Base-by-base conservation (phyloP, 2,113 vertebrate species). In the Hiodon tergisus region DNA sequence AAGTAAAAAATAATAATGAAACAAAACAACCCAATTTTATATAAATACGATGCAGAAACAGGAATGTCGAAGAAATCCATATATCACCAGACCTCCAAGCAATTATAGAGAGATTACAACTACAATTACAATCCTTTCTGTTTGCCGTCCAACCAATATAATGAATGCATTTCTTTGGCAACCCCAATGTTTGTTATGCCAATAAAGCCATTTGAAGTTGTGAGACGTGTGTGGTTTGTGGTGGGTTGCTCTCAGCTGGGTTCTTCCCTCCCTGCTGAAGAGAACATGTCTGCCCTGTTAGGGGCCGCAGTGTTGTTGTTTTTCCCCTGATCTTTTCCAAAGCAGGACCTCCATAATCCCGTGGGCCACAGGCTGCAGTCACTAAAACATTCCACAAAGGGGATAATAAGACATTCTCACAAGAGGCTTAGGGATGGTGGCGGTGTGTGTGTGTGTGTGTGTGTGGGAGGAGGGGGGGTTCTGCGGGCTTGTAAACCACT, bases 391-490 rank as follows among this genome's bases (percentile, higher is more conserved):
- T 79, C 66, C 71, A 77, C 75, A 81, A 80, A 80, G 75, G 74
- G 73, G 76, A 80, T 81, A 81, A 84, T 81, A 83, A 81, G 78
- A 85, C 76, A 80, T 78, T 76, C 68, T 75, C 78, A 80, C 77
- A 78, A 80, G 76, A 74, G 76, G 75, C 78, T 73, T 77, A 66
- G 57, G 71, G 78, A 62, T 47, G 71, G 76, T 31, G 31, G 31
- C 31, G 31, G 31, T 31, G 31, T 31, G 31, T 31, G 31, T 31
- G 31, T 31, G 31, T 31, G 31, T 31, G 31, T 31, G 31, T 31
- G 31, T 31, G 31, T 31, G 76, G 72, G 73, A 79, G 3, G 66
- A 71, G 71, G 71, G 72, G 71, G 65, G 66, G 59, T 78, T 69
- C 50, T 16, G 68, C 74, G 63, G 71, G 63, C 76, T 78, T 77